Evolutionary conservation across 2,797 vertebrate species (phyloP).

Genomic region (Phataginus tetradactyla): DNA sequence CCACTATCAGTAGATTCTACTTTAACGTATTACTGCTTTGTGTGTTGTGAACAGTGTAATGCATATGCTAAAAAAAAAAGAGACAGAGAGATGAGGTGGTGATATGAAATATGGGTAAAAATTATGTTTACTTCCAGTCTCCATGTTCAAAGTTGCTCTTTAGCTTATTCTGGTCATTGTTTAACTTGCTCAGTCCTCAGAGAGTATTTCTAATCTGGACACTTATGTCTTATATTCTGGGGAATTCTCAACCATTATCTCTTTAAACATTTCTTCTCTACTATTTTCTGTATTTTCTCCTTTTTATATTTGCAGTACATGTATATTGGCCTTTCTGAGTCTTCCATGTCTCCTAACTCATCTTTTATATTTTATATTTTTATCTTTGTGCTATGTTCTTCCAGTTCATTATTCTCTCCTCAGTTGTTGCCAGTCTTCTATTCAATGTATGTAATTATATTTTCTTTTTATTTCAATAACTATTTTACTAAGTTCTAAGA

Average conservation of each 20-base stretch:
- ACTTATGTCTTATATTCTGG: not conserved
- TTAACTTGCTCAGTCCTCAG: not conserved
- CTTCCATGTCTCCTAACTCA: not conserved
- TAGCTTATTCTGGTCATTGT: not conserved
- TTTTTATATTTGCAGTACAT: not conserved
- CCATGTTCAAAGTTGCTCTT: constrained; percentile 12
- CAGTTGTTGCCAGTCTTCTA: not conserved
- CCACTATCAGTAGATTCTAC: not conserved
- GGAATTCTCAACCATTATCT: not conserved
- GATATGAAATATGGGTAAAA: constrained; percentile 9
- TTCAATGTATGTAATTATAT: not conserved
- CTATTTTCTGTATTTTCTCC: not conserved
- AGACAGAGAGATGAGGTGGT: not conserved
- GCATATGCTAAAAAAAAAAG: not conserved
- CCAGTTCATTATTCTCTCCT: not conserved
- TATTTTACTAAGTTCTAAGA: not conserved
- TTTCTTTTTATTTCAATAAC: not conserved
- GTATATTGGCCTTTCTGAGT: not conserved
- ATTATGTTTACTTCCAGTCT: not conserved
- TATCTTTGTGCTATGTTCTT: not conserved
- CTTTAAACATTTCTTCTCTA: not conserved
- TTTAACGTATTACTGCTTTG: not conserved
- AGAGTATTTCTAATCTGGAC: not conserved
- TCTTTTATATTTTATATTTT: not conserved
- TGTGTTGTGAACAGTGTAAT: not conserved